A percentile compares a stretch with the other conserved stretches of the same genome.
Conservation (phyloP, 2,888 invertebrate species). For the Odontothrips loti region DNA sequence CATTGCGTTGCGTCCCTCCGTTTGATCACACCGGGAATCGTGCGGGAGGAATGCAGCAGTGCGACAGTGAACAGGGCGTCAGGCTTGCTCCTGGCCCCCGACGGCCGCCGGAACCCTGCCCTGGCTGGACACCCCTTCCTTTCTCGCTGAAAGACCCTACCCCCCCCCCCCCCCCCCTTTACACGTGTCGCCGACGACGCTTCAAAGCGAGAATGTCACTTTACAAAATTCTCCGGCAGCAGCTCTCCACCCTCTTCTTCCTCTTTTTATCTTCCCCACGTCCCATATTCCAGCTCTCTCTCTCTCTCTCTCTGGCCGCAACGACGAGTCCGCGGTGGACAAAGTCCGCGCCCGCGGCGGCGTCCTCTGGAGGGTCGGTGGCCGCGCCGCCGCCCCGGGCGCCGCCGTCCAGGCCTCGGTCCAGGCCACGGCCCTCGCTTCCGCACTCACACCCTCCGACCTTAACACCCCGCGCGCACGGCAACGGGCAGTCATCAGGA, state of each 20-base stretch:
- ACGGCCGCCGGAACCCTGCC: not conserved
- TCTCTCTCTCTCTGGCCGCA: not conserved
- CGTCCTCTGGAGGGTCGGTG: not conserved
- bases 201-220: constrained; percentile 2
- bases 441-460: not conserved
- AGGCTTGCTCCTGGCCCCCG: not conserved
- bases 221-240: not conserved
- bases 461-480: no score
- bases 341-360: no score
- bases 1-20: no score
- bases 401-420: not conserved
- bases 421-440: not conserved
- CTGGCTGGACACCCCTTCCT: not conserved
- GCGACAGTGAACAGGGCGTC: not conserved
- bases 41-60: not conserved
- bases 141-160: no score
- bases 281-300: not conserved
- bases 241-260: not conserved
- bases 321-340: not conserved
- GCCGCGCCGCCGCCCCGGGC: not conserved
- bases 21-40: not conserved
- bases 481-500: no score
- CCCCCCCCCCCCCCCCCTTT: not conserved
- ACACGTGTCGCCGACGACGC: not conserved
- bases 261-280: not conserved